Base-by-base conservation (phyloP, 1,140 invertebrate genomes). In the Copidosoma floridanum region DNA sequence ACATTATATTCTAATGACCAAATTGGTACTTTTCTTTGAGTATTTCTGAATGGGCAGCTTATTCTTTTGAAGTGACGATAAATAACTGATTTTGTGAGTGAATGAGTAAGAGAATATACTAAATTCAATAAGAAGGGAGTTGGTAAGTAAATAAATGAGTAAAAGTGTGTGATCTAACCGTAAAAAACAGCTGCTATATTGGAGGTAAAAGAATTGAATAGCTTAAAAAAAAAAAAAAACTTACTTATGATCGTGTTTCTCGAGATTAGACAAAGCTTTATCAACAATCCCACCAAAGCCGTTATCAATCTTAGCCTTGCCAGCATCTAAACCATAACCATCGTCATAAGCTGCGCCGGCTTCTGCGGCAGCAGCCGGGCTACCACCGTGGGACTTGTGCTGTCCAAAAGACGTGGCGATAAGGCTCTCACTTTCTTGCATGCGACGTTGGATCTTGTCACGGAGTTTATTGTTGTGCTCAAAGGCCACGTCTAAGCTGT, bases 381-480 rank as follows among this genome's bases (percentile, higher is more conserved):
- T 35, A 8, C 18, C n/a, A n/a, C 6, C 29, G 29, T 32, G 29
- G 29, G 29, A 32, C 29, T n/a, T 60, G n/a, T 47, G 68, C 29
- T 70, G 72, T 0, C 71, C 66, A 26, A 79, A 80, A 0, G 76
- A 72, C 26, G 68, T 77, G 6, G 76, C 72, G 12, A 81, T 73
- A 18, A 81, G 61, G 47, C 70, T 78, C 24, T 81, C 79, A 43
- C 78, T 79, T 24, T 79, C 79, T 10, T 75, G 66, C 77, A 81
- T 81, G 0, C 78, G 71, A 26, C 77, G 75, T n/a, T 81, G 77
- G 8, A 81, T 81, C 32, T 80, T 80, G 35, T 80, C 75, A 0
- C 79, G 70, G 1, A 81, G 60, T 47, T 80, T 81, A 57, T 80
- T 81, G 55, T 81, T 81, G 52, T 81, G 71, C 29, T 81, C 77